A percentile compares a stretch with the other conserved stretches of the same genome.
Conservation (phyloP, 2,113 vertebrate genomes). For the Silurus asotus region DNA sequence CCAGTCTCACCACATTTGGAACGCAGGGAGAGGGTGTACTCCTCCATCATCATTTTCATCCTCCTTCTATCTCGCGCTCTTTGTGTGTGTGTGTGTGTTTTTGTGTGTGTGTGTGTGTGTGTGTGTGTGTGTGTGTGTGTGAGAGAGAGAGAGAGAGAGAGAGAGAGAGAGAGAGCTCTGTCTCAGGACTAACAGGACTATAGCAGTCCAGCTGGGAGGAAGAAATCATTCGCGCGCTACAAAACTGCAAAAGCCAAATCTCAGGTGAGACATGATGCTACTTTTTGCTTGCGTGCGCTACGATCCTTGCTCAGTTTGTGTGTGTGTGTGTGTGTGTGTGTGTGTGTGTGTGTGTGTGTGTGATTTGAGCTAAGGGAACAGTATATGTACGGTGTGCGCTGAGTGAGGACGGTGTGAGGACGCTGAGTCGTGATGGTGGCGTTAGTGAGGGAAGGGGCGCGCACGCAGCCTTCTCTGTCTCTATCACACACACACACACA, state of each 20-base stretch:
- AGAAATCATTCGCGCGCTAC: background rate
- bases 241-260: background rate
- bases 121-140: background rate
- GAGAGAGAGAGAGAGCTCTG: too few species aligned
- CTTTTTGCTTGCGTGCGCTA: background rate
- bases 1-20: constrained; percentile 8
- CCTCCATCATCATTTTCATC: constrained; percentile 3
- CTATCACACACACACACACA: background rate
- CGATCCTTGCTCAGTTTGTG: background rate
- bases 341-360: background rate
- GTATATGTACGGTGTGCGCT: background rate
- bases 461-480: background rate
- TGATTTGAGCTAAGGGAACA: background rate
- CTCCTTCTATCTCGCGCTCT: background rate
- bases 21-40: background rate
- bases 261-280: background rate
- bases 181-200: constrained; percentile 2
- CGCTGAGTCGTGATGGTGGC: constrained; percentile 12
- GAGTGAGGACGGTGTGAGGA: background rate
- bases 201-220: background rate
- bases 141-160: too few species aligned
- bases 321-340: background rate
- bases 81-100: background rate
- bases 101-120: background rate
- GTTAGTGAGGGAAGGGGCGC: background rate